Conservation (phyloP, 2,888 invertebrate species). For the Hydroisotoma schaefferi region DNA sequence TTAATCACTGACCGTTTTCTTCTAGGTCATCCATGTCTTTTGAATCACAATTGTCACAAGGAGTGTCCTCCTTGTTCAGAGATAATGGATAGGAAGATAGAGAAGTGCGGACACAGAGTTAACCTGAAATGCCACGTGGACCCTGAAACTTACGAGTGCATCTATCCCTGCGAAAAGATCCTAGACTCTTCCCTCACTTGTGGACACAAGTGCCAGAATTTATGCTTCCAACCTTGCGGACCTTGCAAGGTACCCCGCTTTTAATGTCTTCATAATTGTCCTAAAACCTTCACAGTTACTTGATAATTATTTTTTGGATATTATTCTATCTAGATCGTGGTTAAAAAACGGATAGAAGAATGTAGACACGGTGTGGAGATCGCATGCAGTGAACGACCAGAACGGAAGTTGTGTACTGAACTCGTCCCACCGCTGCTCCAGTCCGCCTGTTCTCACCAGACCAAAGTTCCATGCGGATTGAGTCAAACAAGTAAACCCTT, state of each 20-base stretch:
- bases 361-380: neutral
- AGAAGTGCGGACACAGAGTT: conserved; percentile 49
- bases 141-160: neutral
- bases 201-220: conserved; percentile 17
- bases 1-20: no score
- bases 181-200: conserved; percentile 18
- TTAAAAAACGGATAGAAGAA: neutral
- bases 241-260: conserved; percentile 30
- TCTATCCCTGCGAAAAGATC: conserved; percentile 10
- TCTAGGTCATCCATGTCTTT: conserved; percentile 31
- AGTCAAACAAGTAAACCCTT: no score
- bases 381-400: neutral
- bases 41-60: conserved; percentile 24
- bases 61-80: conserved; percentile 40
- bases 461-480: conserved; percentile 20
- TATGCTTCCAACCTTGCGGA: conserved; percentile 18
- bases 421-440: neutral
- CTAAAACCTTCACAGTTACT: no score
- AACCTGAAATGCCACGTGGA: conserved; percentile 26
- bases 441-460: conserved; percentile 20
- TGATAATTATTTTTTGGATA: no score
- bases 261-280: no score
- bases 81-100: conserved; percentile 31
- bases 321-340: no score
- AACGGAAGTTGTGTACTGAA: neutral